Evolutionary conservation across 30 jellyfish, hydroid and myxozoan genomes (phyloP).

Genomic region (Aurelia coerulea): DNA sequence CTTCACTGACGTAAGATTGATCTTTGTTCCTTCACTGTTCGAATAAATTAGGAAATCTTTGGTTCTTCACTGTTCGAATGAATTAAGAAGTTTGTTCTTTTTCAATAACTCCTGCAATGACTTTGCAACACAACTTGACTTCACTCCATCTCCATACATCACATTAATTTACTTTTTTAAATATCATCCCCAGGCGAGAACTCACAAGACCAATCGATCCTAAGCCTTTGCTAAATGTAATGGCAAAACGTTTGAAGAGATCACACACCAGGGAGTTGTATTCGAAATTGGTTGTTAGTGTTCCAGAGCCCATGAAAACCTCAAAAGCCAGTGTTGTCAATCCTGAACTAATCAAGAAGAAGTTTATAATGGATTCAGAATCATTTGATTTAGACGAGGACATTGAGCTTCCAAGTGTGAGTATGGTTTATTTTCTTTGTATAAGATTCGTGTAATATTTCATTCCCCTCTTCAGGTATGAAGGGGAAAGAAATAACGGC

Average conservation of each 20-base stretch:
- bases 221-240: background rate
- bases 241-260: constrained; percentile 21
- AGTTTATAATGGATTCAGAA: constrained; percentile 4
- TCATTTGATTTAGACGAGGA: background rate
- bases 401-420: background rate
- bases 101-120: too few relatives aligned
- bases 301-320: constrained; percentile 5
- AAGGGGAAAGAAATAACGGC: too few relatives aligned
- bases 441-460: too few relatives aligned
- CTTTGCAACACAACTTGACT: too few relatives aligned
- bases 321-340: background rate
- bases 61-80: too few relatives aligned
- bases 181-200: constrained; percentile 3
- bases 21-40: too few relatives aligned
- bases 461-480: too few relatives aligned
- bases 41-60: too few relatives aligned
- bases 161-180: background rate
- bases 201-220: constrained; percentile 18
- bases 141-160: too few relatives aligned
- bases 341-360: constrained; percentile 8
- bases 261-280: background rate
- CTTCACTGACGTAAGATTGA: too few relatives aligned
- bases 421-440: background rate
- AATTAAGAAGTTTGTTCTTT: too few relatives aligned
- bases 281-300: constrained; percentile 16